Base-by-base conservation (phyloP, 2,888 invertebrate genomes). In the Eristalinus sepulchralis region DNA sequence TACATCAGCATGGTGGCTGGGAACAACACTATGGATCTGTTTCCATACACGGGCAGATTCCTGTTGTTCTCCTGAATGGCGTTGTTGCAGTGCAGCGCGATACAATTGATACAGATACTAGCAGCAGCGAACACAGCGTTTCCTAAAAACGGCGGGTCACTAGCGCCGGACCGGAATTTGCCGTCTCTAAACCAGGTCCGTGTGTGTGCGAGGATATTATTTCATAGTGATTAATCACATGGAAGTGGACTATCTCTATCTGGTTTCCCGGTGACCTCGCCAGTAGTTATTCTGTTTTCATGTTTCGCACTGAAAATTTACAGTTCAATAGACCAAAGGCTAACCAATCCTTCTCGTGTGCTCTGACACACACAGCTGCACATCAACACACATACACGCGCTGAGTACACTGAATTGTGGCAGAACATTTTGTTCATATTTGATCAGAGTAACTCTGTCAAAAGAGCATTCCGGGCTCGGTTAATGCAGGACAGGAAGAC, bases 141-240 rank as follows among this genome's bases (percentile, higher is more conserved):
- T 66, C n/a, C 55, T 57, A 10, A 57, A 57, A 57, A 57, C 22
- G 53, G 66, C 39, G 47, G 64, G 70, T 47, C 27, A 53, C 13
- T 22, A 62, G 24, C 59, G 59, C 68, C 60, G 66, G 39, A 67
- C 75, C 80, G 80, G 79, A 79, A 80, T 80, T 34, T 57, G 39
- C 67, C 67, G 80, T 70, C 60, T 66, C 76, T 60, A 84, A 76
- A 68, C 68, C 57, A 59, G n/a, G 66, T n/a, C 31, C 31, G 17
- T 55, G 63, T 55, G n/a, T 59, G 75, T 34, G 13, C 22, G 57
- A 67, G 79, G 71, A 86, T 86, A 83, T 86, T 86, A 86, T 86
- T 86, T 86, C 83, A 86, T 83, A 75, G 86, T 79, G 86, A 86
- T 86, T 86, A 86, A 86, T 83, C 78, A 71, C 78, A 75, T 75